phyloP scores from a whole-genome alignment of 2,888 invertebrate species.

The Cybosia mesomella region DNA sequence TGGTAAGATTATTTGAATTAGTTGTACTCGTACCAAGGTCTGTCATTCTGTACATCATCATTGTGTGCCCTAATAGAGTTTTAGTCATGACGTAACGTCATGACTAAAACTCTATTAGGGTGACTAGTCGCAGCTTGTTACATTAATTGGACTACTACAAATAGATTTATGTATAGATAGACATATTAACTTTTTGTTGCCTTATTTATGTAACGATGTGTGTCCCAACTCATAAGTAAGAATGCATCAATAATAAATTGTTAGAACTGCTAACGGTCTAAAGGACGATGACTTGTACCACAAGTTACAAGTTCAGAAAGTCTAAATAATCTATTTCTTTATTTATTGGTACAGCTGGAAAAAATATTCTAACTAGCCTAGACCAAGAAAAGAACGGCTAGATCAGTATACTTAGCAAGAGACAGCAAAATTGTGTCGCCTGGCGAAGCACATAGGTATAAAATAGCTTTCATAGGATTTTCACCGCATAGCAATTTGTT shows the following conservation, averaged over 20 bases:
- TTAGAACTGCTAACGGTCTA: not conserved
- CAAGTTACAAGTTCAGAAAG: not conserved
- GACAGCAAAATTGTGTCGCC: slow-evolving; percentile 47
- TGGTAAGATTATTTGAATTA: slow-evolving; percentile 29
- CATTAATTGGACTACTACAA: slow-evolving; percentile 55
- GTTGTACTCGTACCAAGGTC: slow-evolving; percentile 58
- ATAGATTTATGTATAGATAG: slow-evolving; percentile 21
- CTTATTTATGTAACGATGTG: not conserved
- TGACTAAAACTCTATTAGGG: slow-evolving; percentile 64
- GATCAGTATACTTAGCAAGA: slow-evolving; percentile 50
- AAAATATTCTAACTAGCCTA: not conserved
- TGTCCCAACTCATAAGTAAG: not conserved
- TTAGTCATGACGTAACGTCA: slow-evolving; percentile 68
- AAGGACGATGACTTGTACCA: not conserved
- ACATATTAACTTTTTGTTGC: not conserved
- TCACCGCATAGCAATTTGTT: slow-evolving; percentile 70
- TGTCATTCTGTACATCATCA: slow-evolving; percentile 69
- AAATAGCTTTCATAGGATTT: slow-evolving; percentile 62
- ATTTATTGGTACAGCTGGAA: not conserved
- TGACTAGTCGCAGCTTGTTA: slow-evolving; percentile 68
- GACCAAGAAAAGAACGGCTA: slow-evolving; percentile 8
- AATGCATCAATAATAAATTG: not conserved
- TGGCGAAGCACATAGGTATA: slow-evolving; percentile 54
- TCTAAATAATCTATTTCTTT: not conserved
- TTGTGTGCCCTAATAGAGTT: too few species aligned